These are phyloP conservation scores for Apamea monoglypha DNA, from an alignment of 2,888 invertebrate genomes.

Conservation along the genomic window DNA sequence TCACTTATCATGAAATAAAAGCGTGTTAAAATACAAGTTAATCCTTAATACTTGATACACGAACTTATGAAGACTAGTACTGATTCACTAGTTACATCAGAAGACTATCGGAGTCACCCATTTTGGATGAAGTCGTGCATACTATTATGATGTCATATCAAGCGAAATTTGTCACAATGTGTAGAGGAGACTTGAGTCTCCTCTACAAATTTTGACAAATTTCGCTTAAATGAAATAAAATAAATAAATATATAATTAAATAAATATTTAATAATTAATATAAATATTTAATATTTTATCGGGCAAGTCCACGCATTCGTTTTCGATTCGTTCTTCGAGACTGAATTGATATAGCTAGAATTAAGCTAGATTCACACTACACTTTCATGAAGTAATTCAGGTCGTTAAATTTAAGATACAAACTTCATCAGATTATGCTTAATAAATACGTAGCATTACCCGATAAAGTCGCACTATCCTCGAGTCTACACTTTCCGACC, in stretches of 20 bases:
- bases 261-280: too few relatives aligned
- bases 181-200: background rate
- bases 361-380: background rate
- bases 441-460: background rate
- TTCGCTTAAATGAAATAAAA: too few relatives aligned
- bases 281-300: too few relatives aligned
- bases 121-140: background rate
- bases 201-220: too few relatives aligned
- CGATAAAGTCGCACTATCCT: background rate
- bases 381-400: background rate
- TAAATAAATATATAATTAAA: too few relatives aligned
- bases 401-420: background rate
- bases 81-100: background rate
- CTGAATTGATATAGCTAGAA: background rate
- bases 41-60: too few relatives aligned
- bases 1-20: too few relatives aligned
- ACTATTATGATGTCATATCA: background rate
- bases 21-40: too few relatives aligned
- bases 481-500: background rate
- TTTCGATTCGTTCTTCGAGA: background rate
- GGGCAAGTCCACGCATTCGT: background rate
- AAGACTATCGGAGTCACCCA: background rate
- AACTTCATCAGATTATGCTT: background rate
- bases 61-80: too few relatives aligned
- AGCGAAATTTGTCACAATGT: background rate